Percentiles rank a stretch among this genome's conserved stretches.
Conservation (phyloP, 1,140 invertebrate genomes). For the Venustaconcha ellipsiformis region DNA sequence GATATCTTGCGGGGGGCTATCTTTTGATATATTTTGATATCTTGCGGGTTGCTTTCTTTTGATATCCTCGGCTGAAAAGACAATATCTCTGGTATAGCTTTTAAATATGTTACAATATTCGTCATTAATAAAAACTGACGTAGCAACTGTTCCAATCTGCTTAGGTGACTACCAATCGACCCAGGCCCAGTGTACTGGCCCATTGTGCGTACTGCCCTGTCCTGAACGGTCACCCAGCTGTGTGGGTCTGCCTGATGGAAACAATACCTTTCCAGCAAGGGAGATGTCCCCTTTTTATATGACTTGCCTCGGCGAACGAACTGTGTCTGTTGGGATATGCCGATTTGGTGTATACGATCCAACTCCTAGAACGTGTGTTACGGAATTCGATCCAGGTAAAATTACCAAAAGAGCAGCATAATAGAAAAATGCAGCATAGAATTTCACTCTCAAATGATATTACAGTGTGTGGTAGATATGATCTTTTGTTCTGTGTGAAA, state of each 20-base stretch:
- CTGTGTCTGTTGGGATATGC: conserved; percentile 49
- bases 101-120: no score
- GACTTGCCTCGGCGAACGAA: conserved; percentile 44
- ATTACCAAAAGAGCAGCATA: background rate
- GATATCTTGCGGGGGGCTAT: background rate
- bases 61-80: background rate
- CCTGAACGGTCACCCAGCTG: conserved; percentile 42
- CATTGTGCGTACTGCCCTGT: conserved; percentile 37
- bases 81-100: background rate
- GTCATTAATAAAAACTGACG: no score
- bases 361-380: conserved; percentile 40
- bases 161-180: conserved; percentile 38
- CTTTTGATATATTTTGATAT: no score
- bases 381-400: conserved; percentile 48
- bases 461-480: no score
- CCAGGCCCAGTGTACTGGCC: conserved; percentile 33
- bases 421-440: no score
- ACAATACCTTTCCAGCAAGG: conserved; percentile 42
- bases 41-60: background rate
- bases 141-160: background rate
- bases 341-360: conserved; percentile 53
- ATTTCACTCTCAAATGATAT: no score
- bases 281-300: conserved; percentile 46
- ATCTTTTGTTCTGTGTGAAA: no score
- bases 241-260: conserved; percentile 42